These are phyloP conservation scores for Cacatua alba DNA, from an alignment of 2,113 vertebrate genomes.

Conservation along the genomic window DNA sequence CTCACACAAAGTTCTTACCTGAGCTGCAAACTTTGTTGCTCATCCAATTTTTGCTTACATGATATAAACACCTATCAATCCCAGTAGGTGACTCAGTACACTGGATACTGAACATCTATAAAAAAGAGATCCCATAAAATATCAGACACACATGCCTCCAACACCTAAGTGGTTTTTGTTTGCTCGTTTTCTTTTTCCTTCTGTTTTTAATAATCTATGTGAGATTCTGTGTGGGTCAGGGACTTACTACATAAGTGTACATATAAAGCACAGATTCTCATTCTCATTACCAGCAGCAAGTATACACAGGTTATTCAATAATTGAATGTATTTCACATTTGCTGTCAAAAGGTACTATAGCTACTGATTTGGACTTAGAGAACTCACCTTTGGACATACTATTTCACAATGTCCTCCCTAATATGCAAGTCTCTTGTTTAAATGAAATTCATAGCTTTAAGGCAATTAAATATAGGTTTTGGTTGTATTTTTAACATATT, in stretches of 20 bases:
- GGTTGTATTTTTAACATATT: background rate
- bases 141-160: background rate
- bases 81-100: background rate
- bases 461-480: background rate
- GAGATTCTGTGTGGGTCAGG: background rate
- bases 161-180: background rate
- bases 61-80: background rate
- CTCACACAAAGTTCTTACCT: background rate
- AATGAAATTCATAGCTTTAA: background rate
- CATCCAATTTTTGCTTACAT: background rate
- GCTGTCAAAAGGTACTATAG: background rate
- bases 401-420: background rate
- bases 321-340: background rate
- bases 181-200: fast-evolving
- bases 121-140: background rate
- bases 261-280: background rate
- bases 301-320: background rate
- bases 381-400: background rate
- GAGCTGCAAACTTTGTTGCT: background rate
- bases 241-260: background rate
- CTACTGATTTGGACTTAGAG: background rate
- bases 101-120: fast-evolving
- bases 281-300: background rate
- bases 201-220: background rate
- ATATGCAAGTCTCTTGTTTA: background rate